Base-by-base conservation (phyloP, 1,140 invertebrate genomes). In the Periplaneta americana region DNA sequence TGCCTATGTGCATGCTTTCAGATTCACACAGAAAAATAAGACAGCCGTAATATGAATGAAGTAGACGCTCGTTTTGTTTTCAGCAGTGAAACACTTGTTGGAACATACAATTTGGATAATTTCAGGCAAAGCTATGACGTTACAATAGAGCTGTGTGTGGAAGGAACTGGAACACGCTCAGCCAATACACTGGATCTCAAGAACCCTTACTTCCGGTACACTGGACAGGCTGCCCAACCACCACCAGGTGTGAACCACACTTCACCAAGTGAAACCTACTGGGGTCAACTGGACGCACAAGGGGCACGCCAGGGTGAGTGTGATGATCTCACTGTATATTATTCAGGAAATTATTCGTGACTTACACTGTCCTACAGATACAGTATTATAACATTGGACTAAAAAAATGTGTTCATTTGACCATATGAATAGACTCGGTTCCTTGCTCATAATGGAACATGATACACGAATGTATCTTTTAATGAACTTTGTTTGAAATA, bases 121-220 rank as follows among this genome's bases (percentile, higher is more conserved):
- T 89, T 77, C 85, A 92, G 95, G 88, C 98, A 99, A 92, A 99
- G 98, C 85, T 99, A 99, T 87, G 98, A 99, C 90, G 98, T 99
- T n/a, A 98, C 97, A 28, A 99, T 99, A 88, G 96, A 98, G 85
- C 87, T 99, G 82, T 93, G 93, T 82, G 91, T 99, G 39, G 97
- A 98, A 88, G 97, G 97, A 37, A 96, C 96, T 22, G 93, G 94
- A 83, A 92, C 92, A 57, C 88, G 88, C 83, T 96, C 95, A 75
- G 93, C 92, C 81, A 99, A 99, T 87, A 97, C 96, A 33, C 90
- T 99, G 85, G 98, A 99, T 90, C 90, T 99, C 84, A 99, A 99
- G 90, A 99, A 99, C 91, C 98, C 98, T 13, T 99, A 98, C 91
- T 99, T 99, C 89, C 91, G 95, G 88, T 97, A 97, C 85, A 96